A percentile compares a stretch with the other conserved stretches of the same genome.
Evolutionary conservation across 2,888 invertebrate genomes (phyloP).

Genomic region (Parapristionchus giblindavisi): DNA sequence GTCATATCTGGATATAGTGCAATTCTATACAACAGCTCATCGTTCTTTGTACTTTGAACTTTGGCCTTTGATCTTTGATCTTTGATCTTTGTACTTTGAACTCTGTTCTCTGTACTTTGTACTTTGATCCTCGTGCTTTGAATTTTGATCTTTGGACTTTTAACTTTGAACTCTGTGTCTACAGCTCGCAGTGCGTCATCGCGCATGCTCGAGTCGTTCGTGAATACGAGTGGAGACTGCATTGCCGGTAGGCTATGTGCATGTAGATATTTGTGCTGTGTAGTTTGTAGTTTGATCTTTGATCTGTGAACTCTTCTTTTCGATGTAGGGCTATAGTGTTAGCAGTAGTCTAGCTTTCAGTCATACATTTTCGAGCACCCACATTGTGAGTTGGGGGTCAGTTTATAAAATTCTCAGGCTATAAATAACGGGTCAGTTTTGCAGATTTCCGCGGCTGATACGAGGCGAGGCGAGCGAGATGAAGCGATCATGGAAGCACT

Average conservation of each 20-base stretch:
- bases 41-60: too few species aligned
- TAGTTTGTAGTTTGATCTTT: background rate
- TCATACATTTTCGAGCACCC: too few species aligned
- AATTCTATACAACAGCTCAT: too few species aligned
- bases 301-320: background rate
- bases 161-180: background rate
- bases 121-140: background rate
- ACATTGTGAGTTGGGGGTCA: too few species aligned
- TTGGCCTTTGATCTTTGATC: too few species aligned
- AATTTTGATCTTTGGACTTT: background rate
- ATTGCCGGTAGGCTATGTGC: constrained; percentile 35
- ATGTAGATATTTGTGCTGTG: constrained; percentile 17
- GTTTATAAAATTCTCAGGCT: too few species aligned
- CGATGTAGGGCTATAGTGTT: background rate
- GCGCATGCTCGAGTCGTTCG: constrained; percentile 27
- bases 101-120: background rate
- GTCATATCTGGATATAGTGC: too few species aligned
- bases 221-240: constrained; percentile 28
- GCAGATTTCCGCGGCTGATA: too few species aligned
- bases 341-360: background rate
- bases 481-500: too few species aligned
- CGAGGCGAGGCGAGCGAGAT: too few species aligned
- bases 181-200: constrained; percentile 28
- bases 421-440: too few species aligned
- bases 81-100: too few species aligned